Base-by-base conservation (phyloP, 2,888 invertebrate genomes). In the Tachystola acroxantha region DNA sequence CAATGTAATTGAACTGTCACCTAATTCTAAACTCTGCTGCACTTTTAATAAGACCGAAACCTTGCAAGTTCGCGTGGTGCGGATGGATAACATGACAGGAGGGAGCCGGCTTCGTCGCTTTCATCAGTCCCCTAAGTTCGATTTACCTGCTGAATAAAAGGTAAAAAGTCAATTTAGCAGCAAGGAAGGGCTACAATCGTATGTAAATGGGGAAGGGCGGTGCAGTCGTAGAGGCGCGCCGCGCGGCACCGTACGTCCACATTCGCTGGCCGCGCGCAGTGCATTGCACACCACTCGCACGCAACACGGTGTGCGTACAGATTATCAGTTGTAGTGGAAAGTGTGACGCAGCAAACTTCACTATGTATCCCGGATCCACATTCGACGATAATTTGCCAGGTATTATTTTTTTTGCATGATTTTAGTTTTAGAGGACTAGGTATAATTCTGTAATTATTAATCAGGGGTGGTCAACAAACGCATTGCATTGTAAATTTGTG, bases 91-190 rank as follows among this genome's bases (percentile, higher is more conserved):
- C 51, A 53, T 56, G 56, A 62, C 55, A 57, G 53, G 56, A 72
- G 75, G 70, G 72, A 67, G 67, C 55, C 64, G 56, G 64, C 53
- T 56, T 31, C 16, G 16, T n/a, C 25, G 72, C 72, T 77, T 82
- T 77, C 64, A 67, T 67, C 64, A 64, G 67, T 77, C 78, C 85
- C 85, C 85, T 64, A 71, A 67, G 56, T 82, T 82, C 67, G 73
- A 78, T 80, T 71, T 82, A 82, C 84, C 81, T 84, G 82, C 67
- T 69, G 81, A 80, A 82, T 84, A 80, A 84, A 81, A 84, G 77
- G 84, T 84, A 85, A 77, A 84, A 85, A 81, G 85, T 85, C 82
- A 86, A 81, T 85, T 85, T 80, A 54, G 70, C 75, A 76, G 74
- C 71, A 53, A 84, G 72, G 81, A 80, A 86, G 85, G 84, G 82